Evolutionary conservation across 2,113 vertebrate species (phyloP), one percentile per base, ranked within the genome.

Genomic region (Chloropsis cyanopogon): DNA sequence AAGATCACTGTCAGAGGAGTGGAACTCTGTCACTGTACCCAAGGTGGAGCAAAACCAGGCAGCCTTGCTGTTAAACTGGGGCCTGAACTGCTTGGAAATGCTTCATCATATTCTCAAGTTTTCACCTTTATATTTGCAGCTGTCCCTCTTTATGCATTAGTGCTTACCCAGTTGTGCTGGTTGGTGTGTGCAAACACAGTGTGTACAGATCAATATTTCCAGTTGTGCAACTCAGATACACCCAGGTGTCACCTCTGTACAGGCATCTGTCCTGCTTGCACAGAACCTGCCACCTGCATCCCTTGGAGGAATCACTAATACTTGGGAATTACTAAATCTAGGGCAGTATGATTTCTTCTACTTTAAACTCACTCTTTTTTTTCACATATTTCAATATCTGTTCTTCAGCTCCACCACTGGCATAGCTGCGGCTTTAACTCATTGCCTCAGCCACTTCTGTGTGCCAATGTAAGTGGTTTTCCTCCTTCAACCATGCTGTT

Each of bases 381-480:
- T 93, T 87, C 87, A 93, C 71, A 0, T 97, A 91, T 96, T 96
- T 96, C 92, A 97, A 96, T 96, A 79, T 97, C 95, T 97, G 66
- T 97, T 96, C 96, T 96, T 96, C 89, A 97, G 91, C 96, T 97
- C 86, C 96, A 94, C 88, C 96, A 95, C 86, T 96, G 97, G 93
- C 95, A 96, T 95, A 97, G 95, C 94, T 97, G 96, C 68, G 88
- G 95, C 96, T 97, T 97, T 97, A 97, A 97, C 72, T 97, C 97
- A 88, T 96, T 95, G 92, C 96, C 95, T 96, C 97, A 97, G 97
- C 96, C 94, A 94, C 96, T 97, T 95, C 96, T 97, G 78, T 95
- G 93, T 97, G 96, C 96, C 97, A 96, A 90, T 96, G 96, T 95
- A 97, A 97, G 97, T 97, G 92, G 84, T 95, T 91, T 95, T 88